A percentile compares a stretch with the other conserved stretches of the same genome.
phyloP scores from a whole-genome alignment of 2,797 vertebrate species.

The Pitangus sulphuratus region DNA sequence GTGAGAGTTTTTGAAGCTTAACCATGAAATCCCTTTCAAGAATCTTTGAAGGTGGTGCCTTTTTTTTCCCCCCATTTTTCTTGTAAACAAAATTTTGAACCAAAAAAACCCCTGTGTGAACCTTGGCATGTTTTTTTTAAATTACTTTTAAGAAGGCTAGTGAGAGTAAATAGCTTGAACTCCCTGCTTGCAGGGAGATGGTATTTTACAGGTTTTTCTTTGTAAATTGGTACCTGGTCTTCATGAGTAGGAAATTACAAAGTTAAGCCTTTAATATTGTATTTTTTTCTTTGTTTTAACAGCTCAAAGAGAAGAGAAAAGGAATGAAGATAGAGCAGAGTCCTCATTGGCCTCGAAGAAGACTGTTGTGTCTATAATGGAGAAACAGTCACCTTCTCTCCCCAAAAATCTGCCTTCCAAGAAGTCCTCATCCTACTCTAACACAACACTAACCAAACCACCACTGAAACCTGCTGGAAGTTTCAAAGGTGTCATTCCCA shows the following conservation, averaged over 20 bases:
- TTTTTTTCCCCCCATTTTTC: background rate
- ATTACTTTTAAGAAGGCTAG: background rate
- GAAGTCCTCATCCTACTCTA: constrained; percentile 70
- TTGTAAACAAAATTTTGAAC: background rate
- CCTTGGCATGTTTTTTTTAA: background rate
- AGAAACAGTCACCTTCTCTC: constrained; percentile 62
- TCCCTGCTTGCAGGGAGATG: background rate
- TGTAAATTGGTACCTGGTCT: background rate
- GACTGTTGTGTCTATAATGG: background rate
- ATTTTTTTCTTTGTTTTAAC: constrained; percentile 63
- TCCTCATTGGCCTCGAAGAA: constrained; percentile 40
- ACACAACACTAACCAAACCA: constrained; percentile 69
- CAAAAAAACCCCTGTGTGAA: background rate
- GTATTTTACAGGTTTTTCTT: background rate
- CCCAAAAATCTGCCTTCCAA: constrained; percentile 74
- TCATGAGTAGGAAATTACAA: background rate
- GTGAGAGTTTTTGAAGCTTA: background rate
- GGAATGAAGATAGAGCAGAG: constrained; percentile 59
- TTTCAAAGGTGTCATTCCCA: constrained; percentile 66
- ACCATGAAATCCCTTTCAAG: background rate
- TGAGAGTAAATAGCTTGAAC: background rate
- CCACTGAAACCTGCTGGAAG: constrained; percentile 61
- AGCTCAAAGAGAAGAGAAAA: constrained; percentile 78
- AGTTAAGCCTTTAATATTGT: background rate
- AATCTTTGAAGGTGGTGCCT: constrained; percentile 68